Evolutionary conservation across 1,140 invertebrate genomes (phyloP).

Genomic region (Drosophila persimilis): DNA sequence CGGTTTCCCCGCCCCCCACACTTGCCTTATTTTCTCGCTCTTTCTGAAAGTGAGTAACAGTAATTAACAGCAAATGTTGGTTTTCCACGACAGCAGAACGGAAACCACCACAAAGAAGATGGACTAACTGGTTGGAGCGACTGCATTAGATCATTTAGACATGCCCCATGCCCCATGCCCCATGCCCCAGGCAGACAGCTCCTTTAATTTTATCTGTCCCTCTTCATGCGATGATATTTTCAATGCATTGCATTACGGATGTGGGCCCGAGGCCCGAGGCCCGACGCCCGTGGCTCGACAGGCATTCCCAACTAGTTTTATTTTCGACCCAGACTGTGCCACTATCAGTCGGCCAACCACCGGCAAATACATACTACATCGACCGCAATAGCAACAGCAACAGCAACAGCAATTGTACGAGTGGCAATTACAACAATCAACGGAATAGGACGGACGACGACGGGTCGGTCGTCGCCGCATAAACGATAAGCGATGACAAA

Average conservation of each 20-base stretch:
- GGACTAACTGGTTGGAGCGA: not conserved
- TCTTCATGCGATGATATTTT: not conserved
- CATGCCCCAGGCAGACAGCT: too few relatives aligned
- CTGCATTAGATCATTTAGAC: too few relatives aligned
- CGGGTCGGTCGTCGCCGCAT: slow-evolving; percentile 14
- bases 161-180: too few relatives aligned
- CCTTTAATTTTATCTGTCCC: slow-evolving; percentile 24
- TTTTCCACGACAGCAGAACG: slow-evolving; percentile 6
- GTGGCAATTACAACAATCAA: slow-evolving; percentile 61
- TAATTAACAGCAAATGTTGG: slow-evolving; percentile 48
- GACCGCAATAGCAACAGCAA: not conserved
- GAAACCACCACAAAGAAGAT: slow-evolving; percentile 13
- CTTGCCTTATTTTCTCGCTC: slow-evolving; percentile 3
- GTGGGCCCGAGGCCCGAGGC: too few relatives aligned
- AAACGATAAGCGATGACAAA: not conserved
- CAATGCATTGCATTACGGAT: slow-evolving; percentile 2
- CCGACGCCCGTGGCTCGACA: slow-evolving; percentile 1
- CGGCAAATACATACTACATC: too few relatives aligned
- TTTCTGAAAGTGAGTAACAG: slow-evolving; percentile 35
- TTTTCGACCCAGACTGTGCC: too few relatives aligned
- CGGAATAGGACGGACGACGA: slow-evolving; percentile 39
- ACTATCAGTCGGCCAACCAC: slow-evolving; percentile 13
- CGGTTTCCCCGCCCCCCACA: not conserved
- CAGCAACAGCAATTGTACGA: slow-evolving; percentile 24
- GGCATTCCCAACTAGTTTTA: not conserved